phyloP scores from a whole-genome alignment of 1,140 invertebrate genomes.

The Antheraea pernyi region DNA sequence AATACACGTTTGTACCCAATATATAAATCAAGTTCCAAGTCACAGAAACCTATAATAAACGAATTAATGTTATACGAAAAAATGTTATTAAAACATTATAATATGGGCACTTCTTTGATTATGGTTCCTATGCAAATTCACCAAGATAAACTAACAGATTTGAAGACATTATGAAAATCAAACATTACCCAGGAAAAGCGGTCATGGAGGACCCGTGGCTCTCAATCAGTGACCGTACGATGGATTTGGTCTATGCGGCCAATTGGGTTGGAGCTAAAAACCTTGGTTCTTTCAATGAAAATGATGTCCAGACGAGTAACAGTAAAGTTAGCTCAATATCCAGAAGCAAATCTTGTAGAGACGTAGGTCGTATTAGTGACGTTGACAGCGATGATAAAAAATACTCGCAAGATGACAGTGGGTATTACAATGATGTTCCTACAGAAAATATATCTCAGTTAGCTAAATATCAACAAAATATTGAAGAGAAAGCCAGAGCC shows the following conservation, averaged over 20 bases:
- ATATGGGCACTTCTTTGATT: not conserved
- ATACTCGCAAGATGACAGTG: constrained; percentile 52
- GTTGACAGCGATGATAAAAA: constrained; percentile 51
- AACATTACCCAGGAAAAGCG: constrained; percentile 89
- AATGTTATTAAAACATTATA: constrained; percentile 27
- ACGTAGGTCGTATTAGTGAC: constrained; percentile 60
- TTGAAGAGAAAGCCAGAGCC: constrained; percentile 79
- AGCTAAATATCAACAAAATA: constrained; percentile 81
- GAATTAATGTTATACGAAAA: constrained; percentile 16
- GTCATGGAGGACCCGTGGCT: constrained; percentile 86
- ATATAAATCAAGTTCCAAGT: constrained; percentile 16
- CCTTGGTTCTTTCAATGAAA: constrained; percentile 57
- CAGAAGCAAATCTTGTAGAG: constrained; percentile 75
- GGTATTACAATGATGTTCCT: constrained; percentile 49
- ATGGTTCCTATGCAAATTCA: not conserved
- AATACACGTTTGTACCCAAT: constrained; percentile 3
- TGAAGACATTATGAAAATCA: constrained; percentile 85
- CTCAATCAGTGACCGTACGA: constrained; percentile 81
- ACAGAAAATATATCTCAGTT: constrained; percentile 79
- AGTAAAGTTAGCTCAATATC: constrained; percentile 68
- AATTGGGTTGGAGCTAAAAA: constrained; percentile 87
- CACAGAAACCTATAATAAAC: constrained; percentile 8
- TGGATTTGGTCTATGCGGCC: constrained; percentile 89
- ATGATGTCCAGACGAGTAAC: constrained; percentile 46
- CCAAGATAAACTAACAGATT: constrained; percentile 21